phyloP scores from a whole-genome alignment of 2,888 invertebrate genomes.

The Caenorhabditis sinica region DNA sequence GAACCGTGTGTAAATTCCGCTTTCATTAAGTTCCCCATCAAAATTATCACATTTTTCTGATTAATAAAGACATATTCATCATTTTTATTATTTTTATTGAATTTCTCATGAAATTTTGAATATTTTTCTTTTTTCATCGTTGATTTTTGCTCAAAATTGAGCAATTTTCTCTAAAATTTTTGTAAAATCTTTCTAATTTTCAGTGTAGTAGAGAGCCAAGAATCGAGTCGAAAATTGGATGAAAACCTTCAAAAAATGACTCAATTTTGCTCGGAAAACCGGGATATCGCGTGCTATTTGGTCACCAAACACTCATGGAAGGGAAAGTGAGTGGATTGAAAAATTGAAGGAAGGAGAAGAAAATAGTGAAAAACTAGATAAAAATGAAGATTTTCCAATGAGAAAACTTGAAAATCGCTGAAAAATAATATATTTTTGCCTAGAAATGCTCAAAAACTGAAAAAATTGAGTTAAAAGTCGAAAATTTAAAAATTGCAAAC shows the following conservation, averaged over 20 bases:
- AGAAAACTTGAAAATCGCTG: background rate
- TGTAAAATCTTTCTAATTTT: constrained; percentile 6
- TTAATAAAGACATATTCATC: background rate
- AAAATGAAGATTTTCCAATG: background rate
- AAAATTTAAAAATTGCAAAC: background rate
- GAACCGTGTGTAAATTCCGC: constrained; percentile 15
- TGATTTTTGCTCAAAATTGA: background rate
- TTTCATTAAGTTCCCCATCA: constrained; percentile 30
- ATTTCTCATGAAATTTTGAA: background rate
- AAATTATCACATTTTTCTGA: constrained; percentile 29
- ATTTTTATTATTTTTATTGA: constrained; percentile 10
- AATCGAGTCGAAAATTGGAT: background rate
- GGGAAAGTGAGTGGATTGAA: constrained; percentile 89
- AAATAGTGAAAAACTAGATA: background rate
- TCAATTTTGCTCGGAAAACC: constrained; percentile 90
- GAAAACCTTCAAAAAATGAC: constrained; percentile 46
- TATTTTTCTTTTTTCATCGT: background rate
- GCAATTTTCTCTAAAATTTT: background rate
- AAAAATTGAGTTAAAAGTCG: background rate
- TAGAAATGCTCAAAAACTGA: background rate
- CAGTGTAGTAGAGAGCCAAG: background rate
- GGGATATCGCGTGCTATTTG: constrained; percentile 96
- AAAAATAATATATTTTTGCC: no score
- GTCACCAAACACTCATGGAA: constrained; percentile 99
- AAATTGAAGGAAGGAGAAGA: background rate